Conservation (phyloP, 2,797 vertebrate species). For the Etheostoma perlongum region DNA sequence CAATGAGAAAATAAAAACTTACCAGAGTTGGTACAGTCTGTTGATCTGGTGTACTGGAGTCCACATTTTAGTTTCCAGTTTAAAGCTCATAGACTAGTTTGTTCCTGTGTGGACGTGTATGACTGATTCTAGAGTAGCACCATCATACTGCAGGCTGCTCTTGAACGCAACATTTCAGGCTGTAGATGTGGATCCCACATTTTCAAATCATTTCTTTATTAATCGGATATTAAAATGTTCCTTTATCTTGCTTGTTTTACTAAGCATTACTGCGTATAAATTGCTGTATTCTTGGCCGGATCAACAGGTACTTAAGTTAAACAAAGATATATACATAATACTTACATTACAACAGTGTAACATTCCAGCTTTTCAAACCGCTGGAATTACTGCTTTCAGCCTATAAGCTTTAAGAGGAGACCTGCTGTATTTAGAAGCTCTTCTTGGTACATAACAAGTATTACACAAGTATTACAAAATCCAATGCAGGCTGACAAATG, state of each 20-base stretch:
- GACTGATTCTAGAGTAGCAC: background rate
- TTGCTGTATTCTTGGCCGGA: background rate
- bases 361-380: constrained; percentile 3
- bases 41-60: background rate
- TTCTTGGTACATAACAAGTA: constrained; percentile 36
- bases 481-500: constrained; percentile 27
- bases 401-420: constrained; percentile 16
- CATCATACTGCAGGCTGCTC: no score
- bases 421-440: constrained; percentile 22
- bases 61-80: background rate
- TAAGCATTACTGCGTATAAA: background rate
- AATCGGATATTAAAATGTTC: background rate
- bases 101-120: background rate
- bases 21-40: no score
- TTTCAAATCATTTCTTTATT: background rate
- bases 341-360: background rate
- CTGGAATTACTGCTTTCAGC: constrained; percentile 1
- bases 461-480: constrained; percentile 52
- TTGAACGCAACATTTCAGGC: no score
- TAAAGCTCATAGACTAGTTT: background rate
- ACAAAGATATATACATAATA: background rate
- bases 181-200: no score
- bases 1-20: background rate
- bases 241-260: background rate
- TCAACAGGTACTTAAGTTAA: background rate